These are phyloP conservation scores for Triplophysa siluroides DNA, from an alignment of 2,113 vertebrate genomes.

Conservation along the genomic window DNA sequence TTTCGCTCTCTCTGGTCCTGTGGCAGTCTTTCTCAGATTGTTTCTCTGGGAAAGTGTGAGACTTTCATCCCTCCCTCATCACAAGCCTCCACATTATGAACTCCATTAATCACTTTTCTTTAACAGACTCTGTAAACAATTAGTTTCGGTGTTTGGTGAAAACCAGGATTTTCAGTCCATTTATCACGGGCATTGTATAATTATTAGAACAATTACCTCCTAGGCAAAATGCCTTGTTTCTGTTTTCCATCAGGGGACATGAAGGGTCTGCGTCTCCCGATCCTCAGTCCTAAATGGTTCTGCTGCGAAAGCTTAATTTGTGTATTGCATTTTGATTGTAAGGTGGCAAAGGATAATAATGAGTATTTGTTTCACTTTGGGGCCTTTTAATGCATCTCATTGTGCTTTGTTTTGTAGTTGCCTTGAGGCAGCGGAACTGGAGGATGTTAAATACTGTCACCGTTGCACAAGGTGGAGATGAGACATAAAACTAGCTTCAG, in stretches of 20 bases:
- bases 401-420: background rate
- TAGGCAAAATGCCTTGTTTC: slow-evolving; percentile 41
- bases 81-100: slow-evolving; percentile 49
- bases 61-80: slow-evolving; percentile 12
- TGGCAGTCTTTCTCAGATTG: slow-evolving; percentile 37
- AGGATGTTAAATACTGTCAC: background rate
- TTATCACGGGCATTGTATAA: slow-evolving; percentile 62
- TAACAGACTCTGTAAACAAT: slow-evolving; percentile 59
- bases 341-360: slow-evolving; percentile 65
- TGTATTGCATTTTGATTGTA: slow-evolving; percentile 67
- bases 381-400: slow-evolving; percentile 8
- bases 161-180: slow-evolving; percentile 54
- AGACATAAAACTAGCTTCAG: background rate
- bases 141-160: slow-evolving; percentile 57
- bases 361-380: slow-evolving; percentile 21
- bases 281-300: slow-evolving; percentile 48
- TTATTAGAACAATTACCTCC: slow-evolving; percentile 63
- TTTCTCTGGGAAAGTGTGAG: slow-evolving; percentile 29
- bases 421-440: background rate
- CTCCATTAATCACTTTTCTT: slow-evolving; percentile 62
- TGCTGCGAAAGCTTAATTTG: slow-evolving; percentile 67
- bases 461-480: background rate
- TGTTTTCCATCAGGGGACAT: slow-evolving; percentile 46
- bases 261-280: slow-evolving; percentile 37
- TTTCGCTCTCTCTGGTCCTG: background rate